Percentiles rank a stretch among this genome's conserved stretches.
Conservation (phyloP, 92 coral and sea anemone genomes). For the Epizoanthus rinbou region DNA sequence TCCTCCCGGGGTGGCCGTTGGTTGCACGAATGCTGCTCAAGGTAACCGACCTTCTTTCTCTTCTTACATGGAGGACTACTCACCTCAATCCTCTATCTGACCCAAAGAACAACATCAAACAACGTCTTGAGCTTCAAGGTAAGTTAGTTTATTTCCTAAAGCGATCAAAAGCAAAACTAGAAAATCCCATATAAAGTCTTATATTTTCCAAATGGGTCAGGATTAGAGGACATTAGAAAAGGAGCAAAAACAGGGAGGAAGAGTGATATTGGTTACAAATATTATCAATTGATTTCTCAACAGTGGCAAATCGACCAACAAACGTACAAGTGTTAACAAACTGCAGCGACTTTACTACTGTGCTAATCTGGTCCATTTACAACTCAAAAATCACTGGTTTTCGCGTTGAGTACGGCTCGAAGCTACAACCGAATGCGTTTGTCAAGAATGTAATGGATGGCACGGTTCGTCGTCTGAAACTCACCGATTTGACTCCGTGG, state of each 20-base stretch:
- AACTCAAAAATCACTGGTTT: conserved; percentile 1
- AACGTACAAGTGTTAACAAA: conserved; percentile 5
- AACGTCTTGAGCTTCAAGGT: too few species aligned
- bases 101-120: too few species aligned
- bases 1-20: too few species aligned
- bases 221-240: too few species aligned
- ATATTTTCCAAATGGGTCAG: too few species aligned
- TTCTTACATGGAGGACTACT: too few species aligned
- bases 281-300: neutral
- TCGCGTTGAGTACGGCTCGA: conserved; percentile 29
- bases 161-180: too few species aligned
- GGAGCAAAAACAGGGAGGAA: neutral
- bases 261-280: neutral
- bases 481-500: conserved; percentile 33
- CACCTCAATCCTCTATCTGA: too few species aligned
- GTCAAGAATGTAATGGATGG: conserved; percentile 7
- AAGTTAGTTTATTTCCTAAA: too few species aligned
- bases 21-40: too few species aligned
- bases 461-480: conserved; percentile 20
- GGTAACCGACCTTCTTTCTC: too few species aligned
- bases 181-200: too few species aligned
- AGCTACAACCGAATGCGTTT: conserved; percentile 12
- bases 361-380: conserved; percentile 12
- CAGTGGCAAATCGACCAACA: conserved; percentile 27
- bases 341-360: conserved; percentile 20